Base-by-base conservation (phyloP, 2,113 vertebrate genomes). In the Macaca nemestrina region DNA sequence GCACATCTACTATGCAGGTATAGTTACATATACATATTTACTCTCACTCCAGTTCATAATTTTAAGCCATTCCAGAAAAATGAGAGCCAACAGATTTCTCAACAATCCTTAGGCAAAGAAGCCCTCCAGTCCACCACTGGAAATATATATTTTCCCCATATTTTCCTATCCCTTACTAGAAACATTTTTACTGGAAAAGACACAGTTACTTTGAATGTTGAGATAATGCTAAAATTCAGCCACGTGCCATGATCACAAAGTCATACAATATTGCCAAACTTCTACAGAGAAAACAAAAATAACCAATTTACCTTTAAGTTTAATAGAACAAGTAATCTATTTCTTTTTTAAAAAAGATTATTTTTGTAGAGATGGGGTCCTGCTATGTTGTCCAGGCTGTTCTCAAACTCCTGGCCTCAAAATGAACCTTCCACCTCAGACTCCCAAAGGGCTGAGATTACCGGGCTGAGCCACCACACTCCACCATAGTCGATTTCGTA, bases 61-160 rank as follows among this genome's bases (percentile, higher is more conserved):
- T 59, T 6, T 67, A 59, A 97, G 20, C 12, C 25, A 80, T 52
- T 35, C 7, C 57, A 45, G 38, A 32, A 73, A 48, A 93, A 67
- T 11, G 67, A 79, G 40, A 91, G 22, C 52, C 30, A 55, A 52
- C 38, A 17, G 1, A 50, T 84, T 95, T 88, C 59, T 67, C 93
- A 82, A 73, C n/a, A 88, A 40, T 76, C 9, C 0, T 82, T 64
- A 43, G 38, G 59, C 6, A 70, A 73, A 90, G 16, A 96, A 96
- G 1, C 14, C 1, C 17, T 81, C 38, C 30, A 75, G 1, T 3
- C 1, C 32, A 40, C 12, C 25, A 57, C 5, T 55, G 5, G 27
- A 90, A 76, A 61, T 9, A 80, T 27, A 23, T 75, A 72, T 45
- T 43, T 14, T 8, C 32, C 17, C 32, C 20, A 30, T 23, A 2